Evolutionary conservation across 2,888 invertebrate genomes (phyloP), one percentile per base, ranked within the genome.

Genomic region (Drosophila rubida): DNA sequence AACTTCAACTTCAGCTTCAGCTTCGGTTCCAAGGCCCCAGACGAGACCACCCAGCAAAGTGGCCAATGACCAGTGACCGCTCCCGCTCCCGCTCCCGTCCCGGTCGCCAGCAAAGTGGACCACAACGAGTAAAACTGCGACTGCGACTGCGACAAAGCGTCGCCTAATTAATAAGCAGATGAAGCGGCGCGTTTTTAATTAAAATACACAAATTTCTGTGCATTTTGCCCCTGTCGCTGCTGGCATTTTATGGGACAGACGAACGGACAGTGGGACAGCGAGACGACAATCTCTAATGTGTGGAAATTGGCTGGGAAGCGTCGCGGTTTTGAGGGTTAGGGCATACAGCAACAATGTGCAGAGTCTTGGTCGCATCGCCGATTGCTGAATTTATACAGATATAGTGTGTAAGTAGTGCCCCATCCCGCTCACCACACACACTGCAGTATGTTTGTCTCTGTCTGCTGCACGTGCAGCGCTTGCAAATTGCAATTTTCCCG

Each of bases 181-280:
- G 85, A 78, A 80, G 85, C 58, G 69, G 67, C 75, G 81, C 78
- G 71, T 79, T 88, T 87, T 89, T 88, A 89, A 89, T 89, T 89
- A 89, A 89, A 89, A 88, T 82, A 86, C 84, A 88, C 82, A 89
- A 88, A 86, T 88, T 87, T 81, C 69, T 69, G 61, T 76, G 71
- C 75, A 77, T 62, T 86, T 54, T 72, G 75, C 75, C 71, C 9
- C 61, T 69, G 78, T 78, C 79, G 72, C 68, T 74, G 78, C 63
- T 66, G 62, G 57, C 69, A 77, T 74, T 79, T 87, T 74, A 79
- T 78, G 63, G 66, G 60, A 55, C 65, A 49, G 22, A 22, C 13
- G 5, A 22, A 14, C 8, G 14, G 14, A 22, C 32, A 9, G 44
- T 16, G 2, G 9, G 25, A 11, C 19, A 27, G 30, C 48, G 48